Evolutionary conservation across 2,888 invertebrate species (phyloP).

Genomic region (Xiphydria camelus): DNA sequence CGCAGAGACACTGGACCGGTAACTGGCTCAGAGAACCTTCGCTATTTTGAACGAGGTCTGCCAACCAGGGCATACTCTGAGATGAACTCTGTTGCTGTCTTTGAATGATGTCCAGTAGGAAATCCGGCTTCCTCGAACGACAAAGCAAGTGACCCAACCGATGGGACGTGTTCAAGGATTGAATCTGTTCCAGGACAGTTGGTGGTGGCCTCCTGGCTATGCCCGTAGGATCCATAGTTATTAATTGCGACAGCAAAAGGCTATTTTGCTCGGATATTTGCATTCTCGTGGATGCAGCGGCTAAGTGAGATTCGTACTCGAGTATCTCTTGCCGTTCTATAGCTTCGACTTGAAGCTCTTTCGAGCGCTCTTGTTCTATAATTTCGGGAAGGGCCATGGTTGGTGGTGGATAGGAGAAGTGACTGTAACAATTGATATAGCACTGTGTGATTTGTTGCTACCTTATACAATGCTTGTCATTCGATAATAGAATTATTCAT

Average conservation of each 20-base stretch:
- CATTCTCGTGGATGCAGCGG: conserved; percentile 84
- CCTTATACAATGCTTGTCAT: neutral
- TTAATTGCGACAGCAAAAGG: conserved; percentile 80
- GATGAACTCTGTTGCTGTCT: conserved; percentile 78
- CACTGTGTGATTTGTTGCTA: too few relatives aligned
- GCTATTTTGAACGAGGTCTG: conserved; percentile 89
- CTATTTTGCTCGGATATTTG: conserved; percentile 90
- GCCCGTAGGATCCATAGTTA: conserved; percentile 83
- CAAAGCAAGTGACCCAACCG: conserved; percentile 89
- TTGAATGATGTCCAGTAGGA: conserved; percentile 90
- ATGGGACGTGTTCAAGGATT: conserved; percentile 74
- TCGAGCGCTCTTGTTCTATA: conserved; percentile 64
- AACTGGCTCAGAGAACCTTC: conserved; percentile 86
- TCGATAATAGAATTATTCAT: conserved; percentile 3
- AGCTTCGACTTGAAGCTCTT: conserved; percentile 70
- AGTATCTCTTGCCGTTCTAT: conserved; percentile 78
- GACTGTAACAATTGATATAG: conserved; percentile 58
- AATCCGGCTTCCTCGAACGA: conserved; percentile 85
- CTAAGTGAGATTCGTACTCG: conserved; percentile 90
- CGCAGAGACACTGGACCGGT: conserved; percentile 97
- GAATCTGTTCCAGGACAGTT: conserved; percentile 76
- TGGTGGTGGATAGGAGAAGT: conserved; percentile 73
- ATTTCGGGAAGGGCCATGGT: conserved; percentile 65
- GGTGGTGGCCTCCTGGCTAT: conserved; percentile 81
- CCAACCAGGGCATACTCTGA: conserved; percentile 96